Base-by-base conservation (phyloP, 2,888 invertebrate species). In the Julus scandinavius region DNA sequence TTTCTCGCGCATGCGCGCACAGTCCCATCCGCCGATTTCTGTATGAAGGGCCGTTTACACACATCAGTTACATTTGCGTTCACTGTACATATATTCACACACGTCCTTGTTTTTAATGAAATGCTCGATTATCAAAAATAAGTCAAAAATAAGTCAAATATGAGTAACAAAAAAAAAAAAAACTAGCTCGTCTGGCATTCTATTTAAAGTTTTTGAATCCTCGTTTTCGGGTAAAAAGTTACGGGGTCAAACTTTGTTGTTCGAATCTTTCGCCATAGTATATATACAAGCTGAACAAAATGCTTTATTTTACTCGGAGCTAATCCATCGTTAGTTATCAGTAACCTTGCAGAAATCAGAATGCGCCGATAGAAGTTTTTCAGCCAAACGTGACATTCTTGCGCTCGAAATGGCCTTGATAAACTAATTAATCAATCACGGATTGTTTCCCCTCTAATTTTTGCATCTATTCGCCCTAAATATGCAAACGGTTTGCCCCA, bases 361-460 rank as follows among this genome's bases (percentile, higher is more conserved):
- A 72, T 72, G 72, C 17, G 72, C 72, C 72, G 72, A 72, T 72
- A 72, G 72, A 72, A 72, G n/a, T 72, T 72, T 72, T 72, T 72
- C 20, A 72, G 72, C 20, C 72, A 72, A 72, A 72, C 72, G 72
- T 72, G 72, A 72, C 72, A 72, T 72, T 72, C 72, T 72, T 72
- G 72, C 72, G 72, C 72, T 72, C 29, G 72, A 72, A 72, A 72
- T 72, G 72, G 29, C 72, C 72, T 72, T 72, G 72, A 72, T 72
- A 72, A 72, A 29, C 72, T 72, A 72, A 72, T 72, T 72, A 72
- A 72, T 72, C 72, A 72, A 72, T 72, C 72, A 72, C 72, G 72
- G 6, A 72, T 72, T 72, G 72, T 72, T 72, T 72, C 72, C 72
- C 72, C 72, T 72, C 72, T 29, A 72, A 72, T 72, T 72, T 29